These are phyloP conservation scores for Mesoclemmys tuberculata DNA, from an alignment of 2,113 vertebrate genomes.

Conservation along the genomic window DNA sequence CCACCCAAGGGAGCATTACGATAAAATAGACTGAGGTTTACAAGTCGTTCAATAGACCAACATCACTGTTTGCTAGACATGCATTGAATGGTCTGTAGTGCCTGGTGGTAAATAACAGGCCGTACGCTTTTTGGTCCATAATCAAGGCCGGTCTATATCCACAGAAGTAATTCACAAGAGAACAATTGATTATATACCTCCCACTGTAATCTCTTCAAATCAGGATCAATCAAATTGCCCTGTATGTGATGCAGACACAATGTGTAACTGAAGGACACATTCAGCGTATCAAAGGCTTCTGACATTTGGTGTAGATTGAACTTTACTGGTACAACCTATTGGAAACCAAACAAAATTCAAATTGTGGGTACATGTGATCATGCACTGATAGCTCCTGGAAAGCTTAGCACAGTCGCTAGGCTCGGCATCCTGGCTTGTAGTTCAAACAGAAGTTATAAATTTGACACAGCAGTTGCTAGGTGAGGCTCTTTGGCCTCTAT, in stretches of 20 bases:
- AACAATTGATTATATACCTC: neutral
- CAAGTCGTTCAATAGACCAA: neutral
- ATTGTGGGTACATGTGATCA: neutral
- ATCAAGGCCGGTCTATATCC: neutral
- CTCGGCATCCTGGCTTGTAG: neutral
- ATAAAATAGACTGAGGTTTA: neutral
- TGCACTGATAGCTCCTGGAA: neutral
- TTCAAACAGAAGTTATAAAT: neutral
- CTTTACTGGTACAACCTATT: neutral
- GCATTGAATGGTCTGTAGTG: neutral
- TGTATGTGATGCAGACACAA: fast-evolving
- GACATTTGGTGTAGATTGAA: neutral
- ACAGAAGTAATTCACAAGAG: neutral
- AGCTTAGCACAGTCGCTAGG: neutral
- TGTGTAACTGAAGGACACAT: neutral
- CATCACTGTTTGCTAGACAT: neutral
- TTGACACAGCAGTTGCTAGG: neutral
- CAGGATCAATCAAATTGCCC: neutral
- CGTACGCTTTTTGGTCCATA: neutral
- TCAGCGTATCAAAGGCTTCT: neutral
- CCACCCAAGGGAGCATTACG: neutral
- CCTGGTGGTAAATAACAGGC: neutral
- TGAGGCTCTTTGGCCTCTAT: neutral
- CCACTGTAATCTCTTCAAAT: neutral
- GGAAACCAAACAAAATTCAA: neutral